Evolutionary conservation across 1,140 invertebrate genomes (phyloP).

Genomic region (Scaptodrosophila lebanonensis): DNA sequence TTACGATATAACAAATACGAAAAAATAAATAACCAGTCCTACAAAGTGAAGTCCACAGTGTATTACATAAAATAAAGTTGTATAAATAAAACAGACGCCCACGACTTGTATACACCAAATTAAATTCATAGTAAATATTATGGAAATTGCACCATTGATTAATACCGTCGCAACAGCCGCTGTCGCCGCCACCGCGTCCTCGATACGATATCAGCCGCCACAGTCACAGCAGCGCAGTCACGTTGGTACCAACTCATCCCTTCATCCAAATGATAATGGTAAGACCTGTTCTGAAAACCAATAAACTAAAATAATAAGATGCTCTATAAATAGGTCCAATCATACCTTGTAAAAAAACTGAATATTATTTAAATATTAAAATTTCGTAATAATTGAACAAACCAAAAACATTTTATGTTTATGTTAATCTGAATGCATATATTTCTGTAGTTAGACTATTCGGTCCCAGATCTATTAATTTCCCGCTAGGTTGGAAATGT

Average conservation of each 20-base stretch:
- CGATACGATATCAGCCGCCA: conserved; percentile 32
- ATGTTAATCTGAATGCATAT: too few species aligned
- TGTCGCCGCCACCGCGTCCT: conserved; percentile 11
- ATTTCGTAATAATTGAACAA: conserved; percentile 9
- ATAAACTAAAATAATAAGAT: conserved; percentile 5
- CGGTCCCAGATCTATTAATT: too few species aligned
- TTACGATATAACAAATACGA: conserved; percentile 25
- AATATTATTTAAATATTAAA: conserved; percentile 1
- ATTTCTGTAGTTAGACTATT: too few species aligned
- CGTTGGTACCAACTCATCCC: conserved; percentile 23
- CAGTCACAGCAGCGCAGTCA: conserved; percentile 23
- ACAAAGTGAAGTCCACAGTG: too few species aligned
- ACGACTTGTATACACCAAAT: conserved; percentile 9
- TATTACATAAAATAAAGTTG: conserved; percentile 41
- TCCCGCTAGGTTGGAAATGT: too few species aligned
- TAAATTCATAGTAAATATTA: conserved; percentile 49
- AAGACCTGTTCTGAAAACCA: conserved; percentile 15
- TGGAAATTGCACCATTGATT: conserved; percentile 64
- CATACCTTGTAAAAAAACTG: conserved; percentile 16
- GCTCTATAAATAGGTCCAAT: conserved; percentile 4
- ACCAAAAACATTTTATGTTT: neutral
- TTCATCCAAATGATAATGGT: conserved; percentile 57
- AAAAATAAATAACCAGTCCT: too few species aligned
- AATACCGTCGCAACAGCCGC: conserved; percentile 38
- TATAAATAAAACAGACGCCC: conserved; percentile 4